phyloP scores from a whole-genome alignment of 2,797 vertebrate species.

The Morus bassanus region DNA sequence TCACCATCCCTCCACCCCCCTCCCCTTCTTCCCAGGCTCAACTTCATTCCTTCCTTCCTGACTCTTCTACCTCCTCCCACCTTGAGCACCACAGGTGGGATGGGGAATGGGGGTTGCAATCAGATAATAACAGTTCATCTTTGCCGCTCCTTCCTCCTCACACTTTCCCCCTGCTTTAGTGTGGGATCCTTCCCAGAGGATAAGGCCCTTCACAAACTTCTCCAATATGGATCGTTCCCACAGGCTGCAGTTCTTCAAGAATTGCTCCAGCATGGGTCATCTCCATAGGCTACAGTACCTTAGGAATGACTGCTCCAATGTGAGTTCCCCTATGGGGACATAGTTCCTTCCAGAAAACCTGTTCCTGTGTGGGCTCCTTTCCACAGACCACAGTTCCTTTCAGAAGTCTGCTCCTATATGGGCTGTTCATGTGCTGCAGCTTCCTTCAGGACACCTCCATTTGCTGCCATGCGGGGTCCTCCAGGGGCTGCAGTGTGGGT shows the following conservation, averaged over 20 bases:
- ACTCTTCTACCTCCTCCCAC: background rate
- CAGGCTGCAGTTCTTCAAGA: background rate
- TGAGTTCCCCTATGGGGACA: too few species aligned
- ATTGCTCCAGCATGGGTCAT: background rate
- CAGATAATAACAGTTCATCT: background rate
- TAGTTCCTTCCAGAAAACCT: background rate
- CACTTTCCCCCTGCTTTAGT: background rate
- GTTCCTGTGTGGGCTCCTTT: background rate
- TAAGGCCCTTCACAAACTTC: background rate
- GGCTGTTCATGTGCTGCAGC: background rate
- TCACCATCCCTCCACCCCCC: fast-evolving
- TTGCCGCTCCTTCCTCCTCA: background rate
- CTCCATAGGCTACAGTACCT: background rate
- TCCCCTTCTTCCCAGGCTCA: background rate
- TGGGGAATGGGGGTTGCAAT: background rate
- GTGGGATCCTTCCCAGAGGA: background rate
- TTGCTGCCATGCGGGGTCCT: background rate
- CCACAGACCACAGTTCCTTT: background rate
- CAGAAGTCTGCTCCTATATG: background rate
- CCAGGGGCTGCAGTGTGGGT: background rate
- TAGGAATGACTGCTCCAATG: background rate
- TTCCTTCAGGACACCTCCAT: background rate
- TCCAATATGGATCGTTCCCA: background rate
- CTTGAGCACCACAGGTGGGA: background rate
- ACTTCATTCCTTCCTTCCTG: background rate